Evolutionary conservation across 2,888 invertebrate species (phyloP).

Genomic region (Petrophora chlorosata): DNA sequence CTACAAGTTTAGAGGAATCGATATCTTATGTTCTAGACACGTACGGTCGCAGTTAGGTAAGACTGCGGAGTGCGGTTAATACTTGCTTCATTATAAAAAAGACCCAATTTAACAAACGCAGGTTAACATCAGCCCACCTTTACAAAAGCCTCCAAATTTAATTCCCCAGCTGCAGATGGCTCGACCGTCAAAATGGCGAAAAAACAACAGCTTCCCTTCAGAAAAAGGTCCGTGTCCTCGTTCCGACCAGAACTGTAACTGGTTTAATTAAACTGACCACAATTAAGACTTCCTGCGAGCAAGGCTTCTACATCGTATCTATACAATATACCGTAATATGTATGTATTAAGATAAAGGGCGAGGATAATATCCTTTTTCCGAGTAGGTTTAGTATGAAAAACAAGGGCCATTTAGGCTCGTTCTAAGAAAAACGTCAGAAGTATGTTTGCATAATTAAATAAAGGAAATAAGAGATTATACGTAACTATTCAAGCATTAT

Average conservation of each 20-base stretch:
- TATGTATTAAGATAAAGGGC: conserved; percentile 2
- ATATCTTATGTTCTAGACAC: too few relatives aligned
- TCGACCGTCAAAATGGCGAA: conserved; percentile 1
- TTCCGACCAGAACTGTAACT: conserved; percentile 43
- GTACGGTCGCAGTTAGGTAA: too few relatives aligned
- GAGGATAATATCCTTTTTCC: not conserved
- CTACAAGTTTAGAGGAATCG: too few relatives aligned
- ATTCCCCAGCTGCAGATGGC: conserved; percentile 3
- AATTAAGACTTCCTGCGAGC: conserved; percentile 70
- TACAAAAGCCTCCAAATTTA: conserved; percentile 3
- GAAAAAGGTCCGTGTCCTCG: conserved; percentile 47
- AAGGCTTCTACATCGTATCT: conserved; percentile 36
- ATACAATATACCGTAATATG: not conserved
- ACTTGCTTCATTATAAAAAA: too few relatives aligned
- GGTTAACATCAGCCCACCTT: too few relatives aligned
- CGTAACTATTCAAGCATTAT: too few relatives aligned
- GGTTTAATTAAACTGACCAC: conserved; percentile 56
- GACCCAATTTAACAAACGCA: too few relatives aligned
- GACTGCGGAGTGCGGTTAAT: too few relatives aligned
- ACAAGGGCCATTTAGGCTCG: not conserved
- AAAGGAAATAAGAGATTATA: too few relatives aligned
- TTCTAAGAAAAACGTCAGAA: not conserved
- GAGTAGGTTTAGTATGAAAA: too few relatives aligned
- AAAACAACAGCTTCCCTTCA: conserved; percentile 28
- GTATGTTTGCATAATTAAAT: too few relatives aligned